Conservation (phyloP, 2,797 vertebrate species). For the Forpus xanthops region DNA sequence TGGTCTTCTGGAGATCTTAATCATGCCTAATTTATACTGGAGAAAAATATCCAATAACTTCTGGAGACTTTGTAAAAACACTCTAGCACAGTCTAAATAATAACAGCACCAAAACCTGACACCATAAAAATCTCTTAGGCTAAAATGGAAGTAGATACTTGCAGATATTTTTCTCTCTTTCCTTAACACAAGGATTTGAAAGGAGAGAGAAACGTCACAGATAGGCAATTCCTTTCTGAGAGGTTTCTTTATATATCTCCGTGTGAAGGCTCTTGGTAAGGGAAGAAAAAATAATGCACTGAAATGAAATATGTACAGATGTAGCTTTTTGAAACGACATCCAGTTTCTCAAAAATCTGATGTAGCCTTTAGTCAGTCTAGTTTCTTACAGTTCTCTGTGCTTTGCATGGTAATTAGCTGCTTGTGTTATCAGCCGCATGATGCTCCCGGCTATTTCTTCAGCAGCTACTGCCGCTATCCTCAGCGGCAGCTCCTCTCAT, state of each 20-base stretch:
- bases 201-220: not conserved
- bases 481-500: not conserved
- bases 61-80: not conserved
- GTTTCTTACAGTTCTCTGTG: constrained; percentile 62
- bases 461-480: constrained; percentile 17
- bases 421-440: constrained; percentile 9
- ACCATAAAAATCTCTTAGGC: not conserved
- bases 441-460: constrained; percentile 63
- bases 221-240: not conserved
- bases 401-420: constrained; percentile 73
- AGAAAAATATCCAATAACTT: not conserved
- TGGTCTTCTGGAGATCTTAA: not conserved
- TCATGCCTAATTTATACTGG: not conserved
- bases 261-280: not conserved
- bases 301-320: constrained; percentile 36
- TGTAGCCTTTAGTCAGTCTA: constrained; percentile 51
- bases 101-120: not conserved
- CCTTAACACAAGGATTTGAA: not conserved
- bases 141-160: not conserved
- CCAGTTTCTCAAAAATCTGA: constrained; percentile 45
- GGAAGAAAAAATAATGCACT: constrained; percentile 43
- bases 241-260: not conserved
- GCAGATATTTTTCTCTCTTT: not conserved
- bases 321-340: constrained; percentile 42
- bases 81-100: not conserved